Evolutionary conservation across 1,140 invertebrate species (phyloP).

Genomic region (Aphelenchoides avenae): DNA sequence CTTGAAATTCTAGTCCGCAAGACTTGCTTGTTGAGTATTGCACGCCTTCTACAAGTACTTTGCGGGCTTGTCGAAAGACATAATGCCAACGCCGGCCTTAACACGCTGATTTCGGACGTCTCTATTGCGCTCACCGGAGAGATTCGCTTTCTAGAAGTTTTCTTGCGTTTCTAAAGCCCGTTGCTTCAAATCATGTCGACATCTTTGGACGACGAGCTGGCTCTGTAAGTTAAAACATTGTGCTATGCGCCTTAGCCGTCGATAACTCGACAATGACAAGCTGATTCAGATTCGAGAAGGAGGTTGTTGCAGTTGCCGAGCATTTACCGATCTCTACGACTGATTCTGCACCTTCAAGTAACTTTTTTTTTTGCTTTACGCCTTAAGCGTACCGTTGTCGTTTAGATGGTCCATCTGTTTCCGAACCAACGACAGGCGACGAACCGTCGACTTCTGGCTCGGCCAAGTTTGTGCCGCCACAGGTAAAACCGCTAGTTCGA

Average conservation of each 20-base stretch:
- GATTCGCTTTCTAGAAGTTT: no score
- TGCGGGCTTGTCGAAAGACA: no score
- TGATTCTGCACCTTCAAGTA: not conserved
- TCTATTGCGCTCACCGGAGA: no score
- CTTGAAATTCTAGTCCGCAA: no score
- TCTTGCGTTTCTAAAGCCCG: no score
- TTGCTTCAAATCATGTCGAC: no score
- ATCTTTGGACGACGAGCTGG: slow-evolving; percentile 42
- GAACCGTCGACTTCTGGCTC: not conserved
- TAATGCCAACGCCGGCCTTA: no score
- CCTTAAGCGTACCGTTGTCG: not conserved
- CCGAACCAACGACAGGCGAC: not conserved
- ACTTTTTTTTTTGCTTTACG: not conserved
- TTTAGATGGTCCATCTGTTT: not conserved
- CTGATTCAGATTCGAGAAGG: slow-evolving; percentile 23
- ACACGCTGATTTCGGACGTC: no score
- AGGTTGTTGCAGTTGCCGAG: slow-evolving; percentile 17
- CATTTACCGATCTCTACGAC: not conserved
- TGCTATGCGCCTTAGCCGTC: slow-evolving; percentile 2
- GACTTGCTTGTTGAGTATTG: no score
- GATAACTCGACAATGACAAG: not conserved
- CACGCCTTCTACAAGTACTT: no score
- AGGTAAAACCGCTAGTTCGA: slow-evolving; percentile 11
- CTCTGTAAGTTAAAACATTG: slow-evolving; percentile 48
- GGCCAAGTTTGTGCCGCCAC: slow-evolving; percentile 32